These are phyloP conservation scores for Rhorus exstirpatorius DNA, from an alignment of 2,888 invertebrate genomes.

Conservation along the genomic window DNA sequence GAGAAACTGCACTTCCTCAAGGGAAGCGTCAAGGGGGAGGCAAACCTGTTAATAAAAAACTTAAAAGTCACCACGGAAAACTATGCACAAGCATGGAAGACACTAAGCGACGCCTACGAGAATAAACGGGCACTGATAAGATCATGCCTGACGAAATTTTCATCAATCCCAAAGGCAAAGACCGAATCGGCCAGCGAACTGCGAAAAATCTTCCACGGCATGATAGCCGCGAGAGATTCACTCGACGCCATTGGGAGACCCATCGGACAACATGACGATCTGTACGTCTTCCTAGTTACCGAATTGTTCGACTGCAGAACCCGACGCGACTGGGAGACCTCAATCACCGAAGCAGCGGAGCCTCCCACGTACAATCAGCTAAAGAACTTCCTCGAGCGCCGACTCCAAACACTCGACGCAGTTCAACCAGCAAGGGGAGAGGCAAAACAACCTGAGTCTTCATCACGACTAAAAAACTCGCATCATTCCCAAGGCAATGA, in stretches of 20 bases:
- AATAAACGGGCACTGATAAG: not conserved
- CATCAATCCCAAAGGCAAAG: not conserved
- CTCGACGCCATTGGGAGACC: not conserved
- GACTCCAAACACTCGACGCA: not conserved
- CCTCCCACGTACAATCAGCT: not conserved
- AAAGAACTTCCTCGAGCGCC: not conserved
- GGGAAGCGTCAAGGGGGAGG: not conserved
- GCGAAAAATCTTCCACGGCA: not conserved
- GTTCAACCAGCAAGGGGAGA: no score
- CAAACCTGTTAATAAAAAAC: not conserved
- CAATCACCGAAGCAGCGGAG: not conserved
- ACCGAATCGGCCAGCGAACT: not conserved
- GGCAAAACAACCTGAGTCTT: no score
- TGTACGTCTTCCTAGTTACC: not conserved
- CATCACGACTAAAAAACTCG: no score
- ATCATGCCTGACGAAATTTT: not conserved
- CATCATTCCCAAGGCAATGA: no score
- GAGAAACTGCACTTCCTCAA: slow-evolving; percentile 4
- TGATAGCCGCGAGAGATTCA: not conserved
- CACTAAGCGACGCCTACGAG: not conserved
- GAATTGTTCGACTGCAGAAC: not conserved
- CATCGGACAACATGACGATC: no score
- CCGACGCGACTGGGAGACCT: not conserved
- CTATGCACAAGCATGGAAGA: not conserved
- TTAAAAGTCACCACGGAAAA: not conserved